Evolutionary conservation across 2,888 invertebrate species (phyloP), one percentile per base, ranked within the genome.

Genomic region (Carabus problematicus): DNA sequence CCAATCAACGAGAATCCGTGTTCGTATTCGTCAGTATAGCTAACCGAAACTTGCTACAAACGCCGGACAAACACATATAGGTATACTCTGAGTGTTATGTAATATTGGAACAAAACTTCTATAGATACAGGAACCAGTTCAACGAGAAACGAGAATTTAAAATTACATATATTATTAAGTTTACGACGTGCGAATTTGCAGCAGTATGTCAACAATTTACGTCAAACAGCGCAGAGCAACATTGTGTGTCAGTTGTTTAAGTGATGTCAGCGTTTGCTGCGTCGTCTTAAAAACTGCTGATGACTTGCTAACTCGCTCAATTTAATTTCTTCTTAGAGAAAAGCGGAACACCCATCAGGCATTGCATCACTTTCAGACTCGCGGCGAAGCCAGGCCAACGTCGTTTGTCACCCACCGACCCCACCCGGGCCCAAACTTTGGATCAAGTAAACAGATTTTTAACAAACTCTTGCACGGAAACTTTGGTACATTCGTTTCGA

Each of bases 371-470:
- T 29, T 29, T 29, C 29, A 29, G 29, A 29, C 29, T 29, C 29
- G 29, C 29, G 29, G 29, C 29, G 29, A 29, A 29, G 29, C 29
- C 29, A 29, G 29, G 58, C 39, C 56, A 58, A 16, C 59, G 66
- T 66, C 66, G 66, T 66, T 66, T 66, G 66, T 66, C 66, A 66
- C 52, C 52, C 52, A n/a, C 49, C n/a, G n/a, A n/a, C n/a, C n/a
- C n/a, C n/a, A n/a, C n/a, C 49, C 49, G 14, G 49, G 14, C 66
- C 49, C 45, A 66, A 66, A 59, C 49, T 66, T 66, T 66, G 47
- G 45, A 59, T 59, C 66, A 66, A 66, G 66, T 66, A 66, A 66
- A 66, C 66, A 66, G 66, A 66, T 66, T 66, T 66, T 66, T 66
- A 66, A 66, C 66, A 66, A 66, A 66, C 59, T 66, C 66, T 47